Evolutionary conservation across 1,140 invertebrate species (phyloP), one percentile per base, ranked within the genome.

Genomic region (Lethrus apterus): DNA sequence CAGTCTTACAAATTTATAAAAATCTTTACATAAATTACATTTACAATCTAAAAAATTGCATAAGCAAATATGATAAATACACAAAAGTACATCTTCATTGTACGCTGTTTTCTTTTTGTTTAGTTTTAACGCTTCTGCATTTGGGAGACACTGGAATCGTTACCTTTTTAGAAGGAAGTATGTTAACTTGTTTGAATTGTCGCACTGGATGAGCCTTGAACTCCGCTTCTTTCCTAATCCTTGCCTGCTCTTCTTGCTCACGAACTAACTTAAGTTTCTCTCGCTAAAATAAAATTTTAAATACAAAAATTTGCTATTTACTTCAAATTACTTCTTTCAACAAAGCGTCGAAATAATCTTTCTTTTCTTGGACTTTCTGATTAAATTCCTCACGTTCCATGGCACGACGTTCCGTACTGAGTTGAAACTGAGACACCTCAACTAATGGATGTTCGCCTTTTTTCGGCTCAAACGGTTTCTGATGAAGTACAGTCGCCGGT

Each of bases 401-500:
- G 5, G 68, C 66, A 26, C 75, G 51, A 9, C 57, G 47, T 19
- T 75, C 74, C 2, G 73, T 73, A 49, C 68, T 66, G 9, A 78
- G 61, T 9, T 63, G 51, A 51, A 76, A 65, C 8, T 68, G 63
- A 19, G 56, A 54, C 2, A 70, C 43, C 51, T 56, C 50, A 2
- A 48, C 31, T 0, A 50, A 21, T 7, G 50, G 52, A n/a, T 47
- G 52, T 9, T 51, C 40, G 9, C 30, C 5, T 42, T 52, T 65
- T 34, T 65, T 59, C 3, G 75, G 73, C 26, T 68, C 55, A 60
- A 76, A 78, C 3, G 76, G 73, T 45, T 71, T 62, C 48, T 70
- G 67, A n/a, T 68, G 51, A 1, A 75, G 46, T 11, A 76, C 70
- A 3, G 46, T 57, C n/a, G 68, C 56, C 5, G 69, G 66, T 35